phyloP scores from a whole-genome alignment of 2,113 vertebrate genomes.

The Heloderma charlesbogerti region DNA sequence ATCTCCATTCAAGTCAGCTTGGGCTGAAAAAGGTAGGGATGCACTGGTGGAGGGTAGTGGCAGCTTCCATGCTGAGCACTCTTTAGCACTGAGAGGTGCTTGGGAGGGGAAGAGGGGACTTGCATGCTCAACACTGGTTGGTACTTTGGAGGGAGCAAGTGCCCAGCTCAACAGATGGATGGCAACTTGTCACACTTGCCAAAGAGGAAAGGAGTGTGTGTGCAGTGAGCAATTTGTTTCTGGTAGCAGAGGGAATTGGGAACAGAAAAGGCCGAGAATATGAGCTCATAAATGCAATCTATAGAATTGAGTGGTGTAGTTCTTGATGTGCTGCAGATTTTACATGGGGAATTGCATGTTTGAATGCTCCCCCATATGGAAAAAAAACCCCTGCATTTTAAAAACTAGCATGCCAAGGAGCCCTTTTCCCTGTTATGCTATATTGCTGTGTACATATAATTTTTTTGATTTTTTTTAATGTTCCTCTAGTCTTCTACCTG shows the following conservation, averaged over 20 bases:
- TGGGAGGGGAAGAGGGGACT: neutral
- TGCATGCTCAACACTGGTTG: neutral
- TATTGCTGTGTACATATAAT: neutral
- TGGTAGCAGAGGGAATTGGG: neutral
- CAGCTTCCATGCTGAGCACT: neutral
- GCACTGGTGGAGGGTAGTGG: neutral
- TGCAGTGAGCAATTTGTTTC: neutral
- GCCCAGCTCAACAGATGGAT: neutral
- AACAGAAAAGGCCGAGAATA: neutral
- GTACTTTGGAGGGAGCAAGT: neutral
- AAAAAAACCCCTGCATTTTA: neutral
- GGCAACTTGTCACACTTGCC: neutral
- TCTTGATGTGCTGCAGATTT: neutral
- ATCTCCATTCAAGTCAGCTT: neutral
- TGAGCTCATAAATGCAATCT: neutral
- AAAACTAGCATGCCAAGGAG: neutral
- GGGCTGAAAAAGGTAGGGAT: neutral
- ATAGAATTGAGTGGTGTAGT: neutral
- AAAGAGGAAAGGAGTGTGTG: neutral
- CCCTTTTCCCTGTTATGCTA: neutral
- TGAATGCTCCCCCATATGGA: neutral
- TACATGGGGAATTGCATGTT: neutral
- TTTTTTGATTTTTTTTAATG: neutral
- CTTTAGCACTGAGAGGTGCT: neutral
- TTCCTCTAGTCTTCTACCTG: neutral